These are phyloP conservation scores for Eremophila alpestris DNA, from an alignment of 2,797 vertebrate genomes.

Conservation along the genomic window DNA sequence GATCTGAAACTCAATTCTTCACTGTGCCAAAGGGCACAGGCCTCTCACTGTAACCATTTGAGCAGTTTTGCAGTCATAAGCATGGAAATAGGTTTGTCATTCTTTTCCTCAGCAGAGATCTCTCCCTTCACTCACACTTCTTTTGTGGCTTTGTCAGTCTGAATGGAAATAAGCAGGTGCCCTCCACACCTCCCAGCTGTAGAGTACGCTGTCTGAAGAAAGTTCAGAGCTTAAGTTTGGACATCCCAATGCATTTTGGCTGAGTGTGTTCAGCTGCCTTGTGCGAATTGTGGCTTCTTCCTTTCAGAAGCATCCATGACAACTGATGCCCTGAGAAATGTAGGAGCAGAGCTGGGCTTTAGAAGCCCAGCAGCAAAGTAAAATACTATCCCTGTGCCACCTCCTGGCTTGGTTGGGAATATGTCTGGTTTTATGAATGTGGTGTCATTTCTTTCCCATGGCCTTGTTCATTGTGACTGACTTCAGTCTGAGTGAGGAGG, in stretches of 20 bases:
- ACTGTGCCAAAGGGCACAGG: conserved; percentile 16
- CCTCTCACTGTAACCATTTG: not conserved
- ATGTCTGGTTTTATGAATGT: not conserved
- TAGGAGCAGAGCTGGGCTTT: not conserved
- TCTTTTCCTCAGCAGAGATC: not conserved
- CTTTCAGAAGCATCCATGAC: not conserved
- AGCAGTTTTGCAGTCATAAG: not conserved
- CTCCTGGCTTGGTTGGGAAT: not conserved
- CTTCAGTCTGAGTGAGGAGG: not conserved
- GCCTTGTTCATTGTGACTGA: not conserved
- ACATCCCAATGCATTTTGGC: not conserved
- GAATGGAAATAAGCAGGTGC: not conserved
- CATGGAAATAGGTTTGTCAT: not conserved
- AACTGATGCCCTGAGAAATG: not conserved
- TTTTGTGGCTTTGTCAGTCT: not conserved
- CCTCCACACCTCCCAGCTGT: not conserved
- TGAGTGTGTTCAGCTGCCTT: not conserved
- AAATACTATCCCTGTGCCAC: not conserved
- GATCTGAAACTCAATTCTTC: not conserved
- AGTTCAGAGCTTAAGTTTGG: not conserved
- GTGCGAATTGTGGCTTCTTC: not conserved
- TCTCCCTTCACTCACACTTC: not conserved
- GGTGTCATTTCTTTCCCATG: not conserved
- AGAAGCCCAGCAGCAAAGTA: not conserved
- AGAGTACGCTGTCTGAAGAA: not conserved